Evolutionary conservation across 2,888 invertebrate genomes (phyloP).

Genomic region (Myathropa florea): DNA sequence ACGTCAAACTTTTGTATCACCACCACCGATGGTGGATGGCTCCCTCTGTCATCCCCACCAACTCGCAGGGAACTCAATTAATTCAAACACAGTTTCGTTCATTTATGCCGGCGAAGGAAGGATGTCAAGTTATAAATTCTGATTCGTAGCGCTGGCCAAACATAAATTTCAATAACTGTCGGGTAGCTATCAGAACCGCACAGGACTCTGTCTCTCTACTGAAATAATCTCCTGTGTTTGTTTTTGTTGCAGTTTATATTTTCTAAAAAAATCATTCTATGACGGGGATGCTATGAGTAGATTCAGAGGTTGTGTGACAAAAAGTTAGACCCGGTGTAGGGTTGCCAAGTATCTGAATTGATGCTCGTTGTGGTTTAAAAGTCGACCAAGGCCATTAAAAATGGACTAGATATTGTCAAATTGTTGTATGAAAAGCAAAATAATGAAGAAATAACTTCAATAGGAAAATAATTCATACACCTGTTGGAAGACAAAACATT

Average conservation of each 20-base stretch:
- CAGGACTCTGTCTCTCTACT: conserved; percentile 3
- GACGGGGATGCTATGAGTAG: background rate
- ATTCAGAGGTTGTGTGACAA: background rate
- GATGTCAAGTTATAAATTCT: conserved; percentile 41
- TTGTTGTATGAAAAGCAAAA: too few species aligned
- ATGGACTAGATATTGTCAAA: too few species aligned
- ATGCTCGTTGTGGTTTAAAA: too few species aligned
- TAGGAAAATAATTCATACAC: too few species aligned
- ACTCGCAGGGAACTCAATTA: conserved; percentile 15
- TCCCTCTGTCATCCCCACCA: background rate
- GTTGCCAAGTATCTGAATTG: background rate
- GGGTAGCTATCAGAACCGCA: conserved; percentile 17
- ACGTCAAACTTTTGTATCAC: conserved; percentile 15
- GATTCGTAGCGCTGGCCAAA: conserved; percentile 11
- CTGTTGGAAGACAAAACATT: too few species aligned
- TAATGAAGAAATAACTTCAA: too few species aligned
- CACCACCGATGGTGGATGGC: background rate
- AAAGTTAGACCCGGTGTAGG: background rate
- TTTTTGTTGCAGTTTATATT: background rate
- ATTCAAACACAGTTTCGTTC: conserved; percentile 31
- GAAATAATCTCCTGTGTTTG: conserved; percentile 19
- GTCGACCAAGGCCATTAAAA: too few species aligned
- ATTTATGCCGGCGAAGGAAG: conserved; percentile 9
- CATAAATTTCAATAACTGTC: conserved; percentile 49
- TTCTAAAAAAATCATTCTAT: conserved; percentile 5